Evolutionary conservation across 2,888 invertebrate species (phyloP).

Genomic region (Abscondita cerata): DNA sequence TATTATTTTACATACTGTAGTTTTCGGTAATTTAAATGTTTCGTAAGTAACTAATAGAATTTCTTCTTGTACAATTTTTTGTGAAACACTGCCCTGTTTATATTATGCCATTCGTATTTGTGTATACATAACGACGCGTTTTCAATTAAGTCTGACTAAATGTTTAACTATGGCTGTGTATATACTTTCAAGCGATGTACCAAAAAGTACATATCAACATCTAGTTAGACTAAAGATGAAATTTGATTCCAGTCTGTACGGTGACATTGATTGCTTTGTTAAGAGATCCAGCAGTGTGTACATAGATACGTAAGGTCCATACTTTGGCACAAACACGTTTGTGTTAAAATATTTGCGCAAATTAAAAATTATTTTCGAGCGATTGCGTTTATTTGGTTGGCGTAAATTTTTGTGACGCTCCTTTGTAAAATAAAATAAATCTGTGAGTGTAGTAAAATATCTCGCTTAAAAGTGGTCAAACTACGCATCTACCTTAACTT

Average conservation of each 20-base stretch:
- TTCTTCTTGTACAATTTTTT: slow-evolving; percentile 24
- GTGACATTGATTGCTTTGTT: neutral
- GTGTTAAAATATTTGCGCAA: slow-evolving; percentile 4
- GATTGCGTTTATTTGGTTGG: slow-evolving; percentile 20
- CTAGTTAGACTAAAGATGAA: slow-evolving; percentile 12
- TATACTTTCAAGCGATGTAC: slow-evolving; percentile 19
- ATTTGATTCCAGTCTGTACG: neutral
- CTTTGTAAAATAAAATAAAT: slow-evolving; percentile 24
- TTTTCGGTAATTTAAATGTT: slow-evolving; percentile 16
- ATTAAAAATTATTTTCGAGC: slow-evolving; percentile 20
- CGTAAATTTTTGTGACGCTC: slow-evolving; percentile 20
- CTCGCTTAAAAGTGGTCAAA: slow-evolving; percentile 6
- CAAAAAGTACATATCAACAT: slow-evolving; percentile 24
- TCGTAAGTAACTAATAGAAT: slow-evolving; percentile 21
- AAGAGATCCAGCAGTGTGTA: slow-evolving; percentile 11
- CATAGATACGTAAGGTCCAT: slow-evolving; percentile 15
- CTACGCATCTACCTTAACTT: slow-evolving; percentile 19
- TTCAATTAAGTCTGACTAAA: slow-evolving; percentile 13
- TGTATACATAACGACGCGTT: slow-evolving; percentile 19
- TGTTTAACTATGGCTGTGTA: slow-evolving; percentile 25
- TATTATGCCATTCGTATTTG: slow-evolving; percentile 19
- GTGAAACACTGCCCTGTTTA: slow-evolving; percentile 30
- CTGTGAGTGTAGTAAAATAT: slow-evolving; percentile 22
- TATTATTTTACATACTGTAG: slow-evolving; percentile 28
- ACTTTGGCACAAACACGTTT: slow-evolving; percentile 11